Evolutionary conservation across 1,140 invertebrate species (phyloP), one percentile per base, ranked within the genome.

Genomic region (Megalonaias nervosa): DNA sequence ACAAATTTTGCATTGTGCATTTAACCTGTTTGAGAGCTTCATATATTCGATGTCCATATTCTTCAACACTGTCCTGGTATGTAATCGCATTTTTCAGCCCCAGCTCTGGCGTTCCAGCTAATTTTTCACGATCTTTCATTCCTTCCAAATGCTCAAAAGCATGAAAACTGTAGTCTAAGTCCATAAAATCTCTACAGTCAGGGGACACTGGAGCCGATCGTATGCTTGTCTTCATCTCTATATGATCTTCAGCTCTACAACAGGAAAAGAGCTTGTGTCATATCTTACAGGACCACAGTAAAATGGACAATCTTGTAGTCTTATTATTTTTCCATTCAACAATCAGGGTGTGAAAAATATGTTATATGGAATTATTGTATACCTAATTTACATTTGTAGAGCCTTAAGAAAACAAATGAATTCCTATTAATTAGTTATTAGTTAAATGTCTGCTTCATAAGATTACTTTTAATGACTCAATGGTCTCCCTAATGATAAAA

Each of bases 81-180:
- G 93, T 92, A 62, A 95, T 90, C 76, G 93, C 92, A 79, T 93
- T 92, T 74, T 93, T 92, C 6, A 95, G 89, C 56, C 93, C 92
- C 64, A 93, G 91, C 87, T 96, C 95, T n/a, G 94, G 89, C 70
- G 91, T 89, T 66, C 94, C 91, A 72, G 92, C 91, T 72, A 96
- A 85, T 89, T 95, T 93, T 65, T 92, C 91, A 80, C 94, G 91
- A 74, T 93, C 92, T 74, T 92, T 92, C 91, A 96, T 84, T 66
- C 91, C 91, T 88, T 94, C 92, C 62, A 97, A 92, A 92, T 97
- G 95, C 88, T 96, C 95, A 92, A 95, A 97, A 11, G 94, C 91
- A 89, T 94, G 93, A 92, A 96, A 94, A 86, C 94, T 95, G 86
- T 95, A 95, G 67, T 94, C 93, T 48, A 95, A 88, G n/a, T 93